A percentile compares a stretch with the other conserved stretches of the same genome.
Conservation (phyloP, 2,113 vertebrate genomes). For the Pituophis catenifer region DNA sequence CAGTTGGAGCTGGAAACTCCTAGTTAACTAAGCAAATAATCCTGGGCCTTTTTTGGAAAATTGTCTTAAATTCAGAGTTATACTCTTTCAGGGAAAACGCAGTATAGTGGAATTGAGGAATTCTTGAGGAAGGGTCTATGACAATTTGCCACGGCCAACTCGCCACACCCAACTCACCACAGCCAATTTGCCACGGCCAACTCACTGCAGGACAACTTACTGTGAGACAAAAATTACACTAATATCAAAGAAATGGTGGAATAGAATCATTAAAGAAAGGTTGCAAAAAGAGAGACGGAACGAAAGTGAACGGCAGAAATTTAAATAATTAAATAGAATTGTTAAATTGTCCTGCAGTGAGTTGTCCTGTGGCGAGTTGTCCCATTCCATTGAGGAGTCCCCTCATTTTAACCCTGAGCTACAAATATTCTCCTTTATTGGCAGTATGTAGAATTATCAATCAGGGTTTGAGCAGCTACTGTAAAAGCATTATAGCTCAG, state of each 20-base stretch:
- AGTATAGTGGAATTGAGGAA: neutral
- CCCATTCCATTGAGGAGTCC: neutral
- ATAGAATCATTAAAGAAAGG: too few species aligned
- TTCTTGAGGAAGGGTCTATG: neutral
- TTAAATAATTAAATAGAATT: too few species aligned
- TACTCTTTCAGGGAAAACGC: neutral
- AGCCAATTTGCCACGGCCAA: too few species aligned
- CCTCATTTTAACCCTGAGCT: neutral
- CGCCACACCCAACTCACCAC: too few species aligned
- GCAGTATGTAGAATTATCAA: neutral
- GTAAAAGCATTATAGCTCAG: neutral
- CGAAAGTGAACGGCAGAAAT: too few species aligned
- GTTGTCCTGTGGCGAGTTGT: too few species aligned
- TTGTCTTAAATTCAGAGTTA: neutral
- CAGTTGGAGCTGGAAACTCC: neutral
- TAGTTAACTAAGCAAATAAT: neutral
- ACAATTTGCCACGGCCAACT: too few species aligned
- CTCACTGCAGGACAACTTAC: too few species aligned
- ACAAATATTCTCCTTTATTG: neutral
- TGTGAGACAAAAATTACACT: too few species aligned
- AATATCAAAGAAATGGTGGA: too few species aligned
- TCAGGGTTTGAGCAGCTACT: neutral
- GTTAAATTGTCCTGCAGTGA: too few species aligned
- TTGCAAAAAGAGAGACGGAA: too few species aligned
- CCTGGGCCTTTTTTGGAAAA: neutral